Conservation (phyloP, 1,140 invertebrate genomes). For the Hyles euphorbiae region DNA sequence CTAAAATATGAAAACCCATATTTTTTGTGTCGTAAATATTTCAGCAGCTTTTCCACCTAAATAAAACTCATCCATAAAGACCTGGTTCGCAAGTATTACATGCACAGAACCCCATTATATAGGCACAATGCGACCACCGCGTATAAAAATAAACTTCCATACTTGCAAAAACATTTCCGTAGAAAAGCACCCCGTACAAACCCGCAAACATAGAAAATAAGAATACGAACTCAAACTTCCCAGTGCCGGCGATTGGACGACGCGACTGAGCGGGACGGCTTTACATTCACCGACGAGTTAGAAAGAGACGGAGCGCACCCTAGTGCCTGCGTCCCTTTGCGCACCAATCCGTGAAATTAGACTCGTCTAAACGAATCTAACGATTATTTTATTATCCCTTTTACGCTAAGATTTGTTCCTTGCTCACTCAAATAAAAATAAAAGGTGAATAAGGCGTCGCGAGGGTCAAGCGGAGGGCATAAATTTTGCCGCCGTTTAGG, state of each 20-base stretch:
- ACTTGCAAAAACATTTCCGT: too few relatives aligned
- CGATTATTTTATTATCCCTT: constrained; percentile 75
- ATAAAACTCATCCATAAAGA: too few relatives aligned
- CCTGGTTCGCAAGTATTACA: too few relatives aligned
- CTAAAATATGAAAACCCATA: too few relatives aligned
- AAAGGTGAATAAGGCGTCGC: constrained; percentile 70
- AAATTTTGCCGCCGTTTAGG: constrained; percentile 60
- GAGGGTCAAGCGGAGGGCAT: constrained; percentile 64
- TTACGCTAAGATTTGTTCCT: constrained; percentile 74
- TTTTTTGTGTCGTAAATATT: too few relatives aligned
- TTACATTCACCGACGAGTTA: background rate
- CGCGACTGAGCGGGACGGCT: constrained; percentile 22
- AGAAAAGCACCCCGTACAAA: constrained; percentile 12
- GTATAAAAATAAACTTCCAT: too few relatives aligned
- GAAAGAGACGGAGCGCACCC: constrained; percentile 32
- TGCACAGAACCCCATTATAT: too few relatives aligned
- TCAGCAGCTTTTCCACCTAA: too few relatives aligned
- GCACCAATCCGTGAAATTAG: constrained; percentile 73
- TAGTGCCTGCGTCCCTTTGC: constrained; percentile 60
- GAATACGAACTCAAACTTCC: constrained; percentile 32
- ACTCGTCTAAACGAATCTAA: constrained; percentile 74
- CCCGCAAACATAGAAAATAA: constrained; percentile 57
- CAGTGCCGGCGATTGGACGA: constrained; percentile 48
- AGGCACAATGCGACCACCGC: too few relatives aligned
- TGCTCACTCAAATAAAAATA: constrained; percentile 75